Conservation (phyloP, 2,888 invertebrate species). For the Morpho helenor region DNA sequence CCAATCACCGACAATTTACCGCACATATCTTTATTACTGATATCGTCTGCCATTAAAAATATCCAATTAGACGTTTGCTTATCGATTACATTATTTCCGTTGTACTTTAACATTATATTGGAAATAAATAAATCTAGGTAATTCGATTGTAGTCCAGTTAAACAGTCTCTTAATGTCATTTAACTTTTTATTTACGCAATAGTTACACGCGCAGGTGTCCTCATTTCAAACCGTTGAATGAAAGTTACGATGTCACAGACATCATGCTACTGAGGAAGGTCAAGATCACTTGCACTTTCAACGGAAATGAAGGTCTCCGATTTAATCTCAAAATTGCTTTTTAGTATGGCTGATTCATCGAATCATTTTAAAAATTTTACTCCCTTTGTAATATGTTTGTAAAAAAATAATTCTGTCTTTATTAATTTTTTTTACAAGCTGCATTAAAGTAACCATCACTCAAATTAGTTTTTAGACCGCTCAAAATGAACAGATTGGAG, state of each 20-base stretch:
- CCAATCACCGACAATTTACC: not conserved
- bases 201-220: not conserved
- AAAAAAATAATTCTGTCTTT: too few relatives aligned
- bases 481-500: too few relatives aligned
- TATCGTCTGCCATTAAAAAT: too few relatives aligned
- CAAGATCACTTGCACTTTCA: constrained; percentile 53
- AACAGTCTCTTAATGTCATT: constrained; percentile 1
- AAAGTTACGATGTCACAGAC: constrained; percentile 35
- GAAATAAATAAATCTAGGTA: not conserved
- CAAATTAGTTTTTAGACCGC: too few relatives aligned
- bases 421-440: too few relatives aligned
- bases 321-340: constrained; percentile 38
- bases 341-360: constrained; percentile 1
- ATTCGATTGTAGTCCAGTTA: constrained; percentile 4
- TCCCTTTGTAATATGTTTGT: too few relatives aligned
- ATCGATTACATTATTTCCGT: constrained; percentile 3
- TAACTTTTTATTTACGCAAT: not conserved
- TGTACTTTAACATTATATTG: not conserved
- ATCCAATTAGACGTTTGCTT: not conserved
- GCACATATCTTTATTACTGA: not conserved
- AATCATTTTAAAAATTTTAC: too few relatives aligned
- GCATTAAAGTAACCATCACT: too few relatives aligned
- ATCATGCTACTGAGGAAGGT: constrained; percentile 37
- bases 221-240: constrained; percentile 19
- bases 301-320: constrained; percentile 41